Evolutionary conservation across 2,113 vertebrate species (phyloP).

Genomic region (Rhadina sibilatrix): DNA sequence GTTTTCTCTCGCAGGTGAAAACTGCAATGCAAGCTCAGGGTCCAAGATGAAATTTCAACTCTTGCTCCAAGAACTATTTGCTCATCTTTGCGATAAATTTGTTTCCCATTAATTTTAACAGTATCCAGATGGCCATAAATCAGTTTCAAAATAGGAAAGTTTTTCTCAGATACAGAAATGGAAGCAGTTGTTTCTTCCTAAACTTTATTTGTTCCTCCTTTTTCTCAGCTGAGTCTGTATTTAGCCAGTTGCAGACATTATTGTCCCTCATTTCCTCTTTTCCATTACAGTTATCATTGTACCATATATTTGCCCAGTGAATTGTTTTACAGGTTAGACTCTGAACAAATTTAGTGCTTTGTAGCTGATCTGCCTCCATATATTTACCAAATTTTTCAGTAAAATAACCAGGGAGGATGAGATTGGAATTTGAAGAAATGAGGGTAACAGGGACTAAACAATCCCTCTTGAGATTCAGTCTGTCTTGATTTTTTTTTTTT

Average conservation of each 20-base stretch:
- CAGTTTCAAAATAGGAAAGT: neutral
- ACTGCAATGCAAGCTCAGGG: fast-evolving
- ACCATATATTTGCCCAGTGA: neutral
- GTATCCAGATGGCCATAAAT: neutral
- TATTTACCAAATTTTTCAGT: neutral
- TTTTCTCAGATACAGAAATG: neutral
- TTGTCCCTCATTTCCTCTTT: neutral
- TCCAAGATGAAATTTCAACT: neutral
- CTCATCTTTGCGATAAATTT: neutral
- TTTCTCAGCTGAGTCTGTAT: neutral
- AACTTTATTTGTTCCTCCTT: neutral
- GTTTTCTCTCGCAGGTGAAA: neutral
- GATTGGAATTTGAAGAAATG: neutral
- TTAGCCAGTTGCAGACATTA: neutral
- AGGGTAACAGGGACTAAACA: neutral
- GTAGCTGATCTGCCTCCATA: neutral
- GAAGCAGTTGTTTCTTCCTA: neutral
- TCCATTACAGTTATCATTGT: neutral
- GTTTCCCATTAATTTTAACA: neutral
- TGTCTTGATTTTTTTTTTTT: neutral
- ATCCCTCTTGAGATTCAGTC: neutral
- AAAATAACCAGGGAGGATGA: neutral
- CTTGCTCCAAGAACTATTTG: neutral
- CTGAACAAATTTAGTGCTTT: neutral
- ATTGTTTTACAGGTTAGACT: neutral